Evolutionary conservation across 1,140 invertebrate species (phyloP), one percentile per base, ranked within the genome.

Genomic region (Araneus ventricosus): DNA sequence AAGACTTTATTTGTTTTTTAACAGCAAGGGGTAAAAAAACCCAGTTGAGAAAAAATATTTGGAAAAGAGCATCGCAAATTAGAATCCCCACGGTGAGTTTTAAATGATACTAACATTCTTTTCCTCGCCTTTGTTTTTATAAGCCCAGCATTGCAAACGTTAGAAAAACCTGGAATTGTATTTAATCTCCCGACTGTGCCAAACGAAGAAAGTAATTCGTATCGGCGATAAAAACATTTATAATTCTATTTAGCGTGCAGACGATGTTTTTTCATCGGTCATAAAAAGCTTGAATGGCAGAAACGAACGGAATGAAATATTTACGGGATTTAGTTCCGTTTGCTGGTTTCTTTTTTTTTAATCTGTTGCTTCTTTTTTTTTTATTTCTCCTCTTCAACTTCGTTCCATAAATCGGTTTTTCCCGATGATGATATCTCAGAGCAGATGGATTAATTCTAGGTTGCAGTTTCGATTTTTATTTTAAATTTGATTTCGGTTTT

Each of bases 281-380:
- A 45, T 88, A 88, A 88, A 88, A 88, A 88, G 57, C 45, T 37
- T 45, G 84, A 59, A 39, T 39, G 34, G 41, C 37, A 61, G 61
- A 88, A 75, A 75, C 17, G 87, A 88, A 57, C 39, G 87, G 67
- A 75, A 75, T 88, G 87, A 88, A 88, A 88, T 88, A 88, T 88
- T 88, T 88, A 88, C 87, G 61, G 63, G 87, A 88, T 88, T 88
- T 88, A 86, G 61, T 70, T 70, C n/a, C 63, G 63, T 88, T 88
- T 88, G 61, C 27, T 37, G 27, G 27, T 70, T 88, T 67, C 52
- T 6, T 75, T 27, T 41, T 63, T 34, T 75, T 88, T 70, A 88
- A 88, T 34, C 87, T 88, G 87, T 88, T 88, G 87, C 63, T 70
- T 34, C 27, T n/a, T 63, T 87, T 63, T 59, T 39, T 61, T 63